Conservation (phyloP, 2,888 invertebrate genomes). For the Lissocephala sabroskyi region DNA sequence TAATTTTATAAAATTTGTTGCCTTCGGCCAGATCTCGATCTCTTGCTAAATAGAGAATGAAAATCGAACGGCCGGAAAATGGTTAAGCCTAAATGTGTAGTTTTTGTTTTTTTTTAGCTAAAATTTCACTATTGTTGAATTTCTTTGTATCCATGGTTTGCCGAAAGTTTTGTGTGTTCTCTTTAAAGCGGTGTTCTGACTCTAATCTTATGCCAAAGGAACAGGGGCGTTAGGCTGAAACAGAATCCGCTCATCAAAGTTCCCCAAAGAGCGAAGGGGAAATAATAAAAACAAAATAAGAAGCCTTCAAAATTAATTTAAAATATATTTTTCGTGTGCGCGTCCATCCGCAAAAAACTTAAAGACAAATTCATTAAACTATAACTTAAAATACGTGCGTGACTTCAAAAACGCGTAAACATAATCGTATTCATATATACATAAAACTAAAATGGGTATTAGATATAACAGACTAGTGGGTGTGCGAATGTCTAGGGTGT, state of each 20-base stretch:
- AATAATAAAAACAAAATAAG: conserved; percentile 22
- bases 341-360: conserved; percentile 46
- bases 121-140: conserved; percentile 67
- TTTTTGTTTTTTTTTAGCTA: conserved; percentile 55
- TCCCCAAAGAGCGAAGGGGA: neutral
- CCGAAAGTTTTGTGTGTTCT: conserved; percentile 51
- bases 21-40: conserved; percentile 33
- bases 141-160: conserved; percentile 47
- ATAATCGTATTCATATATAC: conserved; percentile 3
- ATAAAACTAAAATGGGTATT: conserved; percentile 25
- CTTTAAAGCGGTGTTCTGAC: conserved; percentile 24
- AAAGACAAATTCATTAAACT: conserved; percentile 59
- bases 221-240: conserved; percentile 29
- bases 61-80: conserved; percentile 5
- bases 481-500: conserved; percentile 31
- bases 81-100: conserved; percentile 42
- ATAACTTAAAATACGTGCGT: conserved; percentile 39
- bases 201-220: conserved; percentile 40
- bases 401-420: neutral
- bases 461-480: conserved; percentile 65
- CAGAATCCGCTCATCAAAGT: too few relatives aligned
- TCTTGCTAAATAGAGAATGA: too few relatives aligned
- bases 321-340: too few relatives aligned
- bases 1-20: conserved; percentile 34
- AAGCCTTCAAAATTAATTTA: too few relatives aligned